A percentile compares a stretch with the other conserved stretches of the same genome.
Evolutionary conservation across 1,140 invertebrate genomes (phyloP).

Genomic region (Papilio aristodemus): DNA sequence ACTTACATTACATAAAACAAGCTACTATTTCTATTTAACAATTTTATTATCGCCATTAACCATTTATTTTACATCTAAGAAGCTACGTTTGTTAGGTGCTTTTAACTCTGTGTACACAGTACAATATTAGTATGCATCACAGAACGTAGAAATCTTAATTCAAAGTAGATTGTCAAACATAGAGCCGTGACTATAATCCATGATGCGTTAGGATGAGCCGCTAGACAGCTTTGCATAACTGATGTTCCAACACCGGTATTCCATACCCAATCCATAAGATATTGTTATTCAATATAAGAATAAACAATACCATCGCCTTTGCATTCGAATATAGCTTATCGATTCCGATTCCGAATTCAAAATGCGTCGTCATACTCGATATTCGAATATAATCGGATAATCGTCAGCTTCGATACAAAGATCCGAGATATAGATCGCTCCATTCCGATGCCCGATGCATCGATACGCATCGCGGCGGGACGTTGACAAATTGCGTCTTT

Average conservation of each 20-base stretch:
- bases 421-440: conserved; percentile 50
- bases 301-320: conserved; percentile 59
- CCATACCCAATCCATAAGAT: conserved; percentile 39
- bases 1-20: no score
- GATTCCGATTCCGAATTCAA: conserved; percentile 49
- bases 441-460: conserved; percentile 57
- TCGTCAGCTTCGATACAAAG: conserved; percentile 56
- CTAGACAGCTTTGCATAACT: conserved; percentile 36
- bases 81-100: neutral
- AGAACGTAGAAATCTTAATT: conserved; percentile 38
- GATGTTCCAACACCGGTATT: conserved; percentile 51
- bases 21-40: no score
- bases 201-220: conserved; percentile 30
- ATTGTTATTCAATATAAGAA: conserved; percentile 66
- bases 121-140: conserved; percentile 27
- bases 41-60: no score
- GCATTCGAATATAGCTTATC: conserved; percentile 53
- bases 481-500: conserved; percentile 70
- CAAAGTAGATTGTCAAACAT: conserved; percentile 44
- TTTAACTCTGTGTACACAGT: neutral
- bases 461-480: conserved; percentile 59
- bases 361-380: conserved; percentile 37
- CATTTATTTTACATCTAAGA: neutral
- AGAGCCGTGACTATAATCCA: conserved; percentile 38
- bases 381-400: conserved; percentile 48